phyloP scores from a whole-genome alignment of 2,797 vertebrate genomes.

The Leptatherina wallacei region DNA sequence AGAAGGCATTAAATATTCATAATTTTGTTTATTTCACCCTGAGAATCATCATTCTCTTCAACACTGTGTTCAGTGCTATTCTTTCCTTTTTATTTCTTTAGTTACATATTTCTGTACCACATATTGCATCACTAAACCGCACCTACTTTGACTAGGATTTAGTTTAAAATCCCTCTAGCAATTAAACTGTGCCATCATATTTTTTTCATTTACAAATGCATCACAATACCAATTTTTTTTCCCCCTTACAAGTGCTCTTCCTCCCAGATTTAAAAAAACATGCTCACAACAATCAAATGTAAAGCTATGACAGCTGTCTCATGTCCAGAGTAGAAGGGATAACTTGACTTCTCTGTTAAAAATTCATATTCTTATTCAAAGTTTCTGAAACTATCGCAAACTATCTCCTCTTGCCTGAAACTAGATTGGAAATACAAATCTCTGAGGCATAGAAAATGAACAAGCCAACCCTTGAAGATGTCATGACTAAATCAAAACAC shows the following conservation, averaged over 20 bases:
- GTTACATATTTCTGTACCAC: neutral
- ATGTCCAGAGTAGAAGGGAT: neutral
- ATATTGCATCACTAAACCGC: neutral
- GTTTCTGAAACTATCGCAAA: neutral
- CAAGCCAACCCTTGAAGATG: constrained; percentile 7
- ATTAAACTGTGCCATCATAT: constrained; percentile 1
- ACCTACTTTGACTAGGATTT: constrained; percentile 5
- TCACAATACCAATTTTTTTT: neutral
- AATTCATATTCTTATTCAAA: neutral
- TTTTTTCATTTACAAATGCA: constrained; percentile 6
- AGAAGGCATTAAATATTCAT: neutral
- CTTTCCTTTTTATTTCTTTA: neutral
- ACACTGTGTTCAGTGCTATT: neutral
- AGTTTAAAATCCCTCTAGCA: constrained; percentile 8
- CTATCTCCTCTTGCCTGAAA: neutral
- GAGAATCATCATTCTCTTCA: neutral
- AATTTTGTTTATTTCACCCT: constrained; percentile 1
- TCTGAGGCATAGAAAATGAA: neutral
- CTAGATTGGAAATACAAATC: constrained; percentile 3
- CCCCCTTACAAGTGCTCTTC: neutral
- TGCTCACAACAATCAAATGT: neutral
- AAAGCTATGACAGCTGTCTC: neutral
- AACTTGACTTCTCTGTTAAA: no score
- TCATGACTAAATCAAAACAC: constrained; percentile 16
- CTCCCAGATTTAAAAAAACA: neutral